Conservation (phyloP, 53 echinoderm and acorn worm species). For the Antedon mediterranea region DNA sequence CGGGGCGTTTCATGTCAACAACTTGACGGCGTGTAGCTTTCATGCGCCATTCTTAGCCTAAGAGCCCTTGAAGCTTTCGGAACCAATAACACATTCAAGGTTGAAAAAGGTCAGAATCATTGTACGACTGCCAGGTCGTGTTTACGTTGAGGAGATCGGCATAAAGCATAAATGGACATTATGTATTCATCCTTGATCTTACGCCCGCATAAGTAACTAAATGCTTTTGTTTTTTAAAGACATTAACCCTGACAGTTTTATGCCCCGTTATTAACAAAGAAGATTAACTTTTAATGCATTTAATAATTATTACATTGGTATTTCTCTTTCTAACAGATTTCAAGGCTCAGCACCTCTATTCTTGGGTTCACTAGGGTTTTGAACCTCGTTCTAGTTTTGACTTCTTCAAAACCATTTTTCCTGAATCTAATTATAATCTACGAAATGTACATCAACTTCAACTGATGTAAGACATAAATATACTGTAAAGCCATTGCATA, state of each 20-base stretch:
- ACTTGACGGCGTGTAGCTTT: background rate
- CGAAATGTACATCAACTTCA: background rate
- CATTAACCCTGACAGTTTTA: background rate
- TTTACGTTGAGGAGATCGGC: background rate
- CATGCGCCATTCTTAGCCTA: background rate
- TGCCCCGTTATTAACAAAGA: background rate
- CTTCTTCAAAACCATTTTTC: background rate
- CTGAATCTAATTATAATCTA: background rate
- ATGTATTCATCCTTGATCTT: background rate
- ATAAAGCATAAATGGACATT: background rate
- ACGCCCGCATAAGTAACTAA: background rate
- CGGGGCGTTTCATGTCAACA: conserved; percentile 1
- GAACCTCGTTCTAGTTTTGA: background rate
- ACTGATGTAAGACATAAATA: background rate
- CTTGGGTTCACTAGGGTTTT: background rate
- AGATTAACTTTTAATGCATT: background rate
- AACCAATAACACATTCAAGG: background rate
- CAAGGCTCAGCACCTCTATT: background rate
- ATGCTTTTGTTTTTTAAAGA: background rate
- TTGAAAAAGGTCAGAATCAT: background rate
- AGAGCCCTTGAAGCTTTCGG: background rate
- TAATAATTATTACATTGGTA: background rate
- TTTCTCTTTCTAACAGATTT: background rate
- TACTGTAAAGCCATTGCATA: background rate
- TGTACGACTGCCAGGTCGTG: background rate